phyloP scores from a whole-genome alignment of 2,797 vertebrate species.

The Meriones psammophilus region DNA sequence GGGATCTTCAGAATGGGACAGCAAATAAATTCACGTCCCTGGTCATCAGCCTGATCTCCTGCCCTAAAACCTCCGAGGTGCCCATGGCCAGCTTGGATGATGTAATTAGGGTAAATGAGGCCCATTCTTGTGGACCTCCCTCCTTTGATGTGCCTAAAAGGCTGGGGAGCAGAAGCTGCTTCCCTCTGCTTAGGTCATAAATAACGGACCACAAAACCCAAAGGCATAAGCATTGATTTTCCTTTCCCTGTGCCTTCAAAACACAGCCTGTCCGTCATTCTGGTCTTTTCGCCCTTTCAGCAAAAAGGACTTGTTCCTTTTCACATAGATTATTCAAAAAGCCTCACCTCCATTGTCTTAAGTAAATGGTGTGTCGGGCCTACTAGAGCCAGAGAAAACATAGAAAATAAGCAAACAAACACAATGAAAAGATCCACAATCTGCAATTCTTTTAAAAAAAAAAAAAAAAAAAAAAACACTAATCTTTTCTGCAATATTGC shows the following conservation, averaged over 20 bases:
- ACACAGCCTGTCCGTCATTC: slow-evolving; percentile 39
- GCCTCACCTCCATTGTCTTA: neutral
- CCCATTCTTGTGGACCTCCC: neutral
- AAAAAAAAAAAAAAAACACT: neutral
- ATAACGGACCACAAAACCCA: slow-evolving; percentile 47
- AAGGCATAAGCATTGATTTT: slow-evolving; percentile 68
- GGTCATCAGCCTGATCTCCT: slow-evolving; percentile 57
- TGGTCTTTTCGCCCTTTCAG: slow-evolving; percentile 27
- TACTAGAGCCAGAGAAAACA: neutral
- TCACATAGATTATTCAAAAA: slow-evolving; percentile 44
- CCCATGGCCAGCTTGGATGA: slow-evolving; percentile 11
- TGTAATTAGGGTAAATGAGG: slow-evolving; percentile 35
- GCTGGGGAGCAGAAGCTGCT: neutral
- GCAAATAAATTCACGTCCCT: slow-evolving; percentile 54
- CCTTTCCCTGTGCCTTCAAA: slow-evolving; percentile 38
- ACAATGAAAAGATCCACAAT: neutral
- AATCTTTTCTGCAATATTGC: neutral
- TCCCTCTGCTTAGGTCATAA: slow-evolving; percentile 68
- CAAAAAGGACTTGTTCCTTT: slow-evolving; percentile 44
- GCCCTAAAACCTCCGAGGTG: slow-evolving; percentile 47
- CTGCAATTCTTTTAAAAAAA: neutral
- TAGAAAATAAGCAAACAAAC: neutral
- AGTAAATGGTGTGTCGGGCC: slow-evolving; percentile 44
- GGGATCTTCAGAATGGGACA: slow-evolving; percentile 38
- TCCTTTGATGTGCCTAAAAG: slow-evolving; percentile 72